A percentile compares a stretch with the other conserved stretches of the same genome.
Evolutionary conservation across 2,113 vertebrate species (phyloP).

Genomic region (Brienomyrus brachyistius): DNA sequence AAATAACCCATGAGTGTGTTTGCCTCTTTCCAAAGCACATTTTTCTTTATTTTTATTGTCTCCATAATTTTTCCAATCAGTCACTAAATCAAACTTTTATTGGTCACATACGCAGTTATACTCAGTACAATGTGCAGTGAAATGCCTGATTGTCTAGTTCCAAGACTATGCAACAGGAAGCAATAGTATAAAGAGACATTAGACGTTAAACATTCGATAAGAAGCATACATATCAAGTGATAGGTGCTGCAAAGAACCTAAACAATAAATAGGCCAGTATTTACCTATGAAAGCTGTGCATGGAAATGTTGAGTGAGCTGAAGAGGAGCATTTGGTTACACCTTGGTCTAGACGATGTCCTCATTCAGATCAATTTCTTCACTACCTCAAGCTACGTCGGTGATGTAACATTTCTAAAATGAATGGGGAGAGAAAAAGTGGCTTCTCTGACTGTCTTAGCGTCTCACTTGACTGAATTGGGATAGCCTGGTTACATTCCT

Average conservation of each 20-base stretch:
- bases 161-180: neutral
- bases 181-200: neutral
- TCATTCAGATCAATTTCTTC: neutral
- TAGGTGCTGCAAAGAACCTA: neutral
- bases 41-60: neutral
- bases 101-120: neutral
- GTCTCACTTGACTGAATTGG: neutral
- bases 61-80: neutral
- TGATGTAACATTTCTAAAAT: neutral
- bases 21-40: neutral
- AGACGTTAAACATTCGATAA: neutral
- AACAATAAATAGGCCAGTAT: neutral
- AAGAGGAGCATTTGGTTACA: neutral
- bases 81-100: neutral
- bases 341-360: neutral
- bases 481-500: neutral
- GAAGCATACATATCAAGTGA: neutral
- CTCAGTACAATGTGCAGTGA: neutral
- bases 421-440: neutral
- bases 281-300: neutral
- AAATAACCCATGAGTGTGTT: neutral
- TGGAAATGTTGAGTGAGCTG: neutral
- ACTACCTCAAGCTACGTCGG: neutral
- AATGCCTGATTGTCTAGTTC: neutral
- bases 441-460: neutral